These are phyloP conservation scores for Calcarius lapponicus DNA, from an alignment of 2,797 vertebrate genomes.

Conservation along the genomic window DNA sequence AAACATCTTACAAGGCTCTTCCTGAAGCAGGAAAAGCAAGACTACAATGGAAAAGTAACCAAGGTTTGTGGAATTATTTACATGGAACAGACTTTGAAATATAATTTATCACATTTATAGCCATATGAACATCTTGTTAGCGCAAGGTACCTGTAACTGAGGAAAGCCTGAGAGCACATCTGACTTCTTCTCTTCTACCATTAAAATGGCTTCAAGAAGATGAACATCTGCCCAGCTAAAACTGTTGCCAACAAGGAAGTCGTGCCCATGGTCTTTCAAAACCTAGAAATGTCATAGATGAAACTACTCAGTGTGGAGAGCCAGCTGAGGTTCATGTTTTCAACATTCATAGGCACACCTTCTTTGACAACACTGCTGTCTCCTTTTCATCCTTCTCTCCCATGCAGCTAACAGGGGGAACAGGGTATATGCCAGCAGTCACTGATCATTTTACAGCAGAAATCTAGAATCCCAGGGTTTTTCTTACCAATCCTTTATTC, in stretches of 20 bases:
- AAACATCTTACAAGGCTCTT: neutral
- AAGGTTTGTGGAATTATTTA: neutral
- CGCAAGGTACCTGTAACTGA: conserved; percentile 78
- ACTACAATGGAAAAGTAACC: neutral
- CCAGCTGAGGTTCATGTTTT: neutral
- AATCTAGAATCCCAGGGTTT: neutral
- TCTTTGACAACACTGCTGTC: neutral
- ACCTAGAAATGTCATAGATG: conserved; percentile 62
- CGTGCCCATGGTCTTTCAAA: conserved; percentile 70
- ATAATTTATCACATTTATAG: neutral
- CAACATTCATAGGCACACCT: neutral
- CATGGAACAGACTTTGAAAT: neutral
- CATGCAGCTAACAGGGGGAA: neutral
- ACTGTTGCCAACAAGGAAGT: conserved; percentile 84
- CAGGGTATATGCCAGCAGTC: neutral
- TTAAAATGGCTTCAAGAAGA: conserved; percentile 86
- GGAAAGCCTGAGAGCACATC: conserved; percentile 80
- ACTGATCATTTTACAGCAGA: neutral
- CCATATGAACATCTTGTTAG: neutral
- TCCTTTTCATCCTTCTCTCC: neutral
- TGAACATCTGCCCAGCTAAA: conserved; percentile 86
- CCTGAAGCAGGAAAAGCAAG: neutral
- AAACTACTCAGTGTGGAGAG: neutral
- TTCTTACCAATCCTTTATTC: neutral
- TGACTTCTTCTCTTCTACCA: conserved; percentile 85